phyloP scores from a whole-genome alignment of 2,797 vertebrate genomes.

The Poecilia velifera region DNA sequence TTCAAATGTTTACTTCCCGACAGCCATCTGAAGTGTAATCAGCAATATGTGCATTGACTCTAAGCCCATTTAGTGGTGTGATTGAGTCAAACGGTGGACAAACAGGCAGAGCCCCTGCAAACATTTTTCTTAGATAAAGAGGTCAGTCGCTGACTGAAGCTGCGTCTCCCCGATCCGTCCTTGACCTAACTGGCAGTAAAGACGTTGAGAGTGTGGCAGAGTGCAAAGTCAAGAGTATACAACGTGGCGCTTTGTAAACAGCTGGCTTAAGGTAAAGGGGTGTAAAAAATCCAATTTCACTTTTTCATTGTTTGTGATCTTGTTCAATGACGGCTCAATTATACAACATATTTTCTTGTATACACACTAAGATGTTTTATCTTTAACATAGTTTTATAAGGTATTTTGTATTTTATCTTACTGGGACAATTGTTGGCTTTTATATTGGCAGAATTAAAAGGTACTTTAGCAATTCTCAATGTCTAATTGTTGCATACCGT shows the following conservation, averaged over 20 bases:
- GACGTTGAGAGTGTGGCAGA: neutral
- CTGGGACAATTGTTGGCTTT: neutral
- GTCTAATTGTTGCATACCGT: neutral
- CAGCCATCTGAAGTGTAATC: conserved; percentile 67
- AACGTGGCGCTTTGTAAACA: conserved; percentile 12
- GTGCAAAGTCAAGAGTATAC: neutral
- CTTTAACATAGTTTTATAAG: neutral
- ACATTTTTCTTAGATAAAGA: conserved; percentile 45
- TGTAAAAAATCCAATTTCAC: neutral
- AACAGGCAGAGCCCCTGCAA: conserved; percentile 49
- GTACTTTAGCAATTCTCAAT: neutral
- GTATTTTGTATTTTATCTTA: neutral
- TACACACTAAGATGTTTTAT: neutral
- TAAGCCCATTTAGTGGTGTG: conserved; percentile 59
- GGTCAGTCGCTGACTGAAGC: conserved; percentile 40
- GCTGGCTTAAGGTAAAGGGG: neutral
- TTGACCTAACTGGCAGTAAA: conserved; percentile 40
- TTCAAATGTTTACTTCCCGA: conserved; percentile 73
- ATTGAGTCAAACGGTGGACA: conserved; percentile 64
- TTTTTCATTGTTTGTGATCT: neutral
- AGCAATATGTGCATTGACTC: conserved; percentile 62
- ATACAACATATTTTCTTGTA: neutral
- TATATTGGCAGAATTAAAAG: neutral
- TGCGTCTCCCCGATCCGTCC: conserved; percentile 43
- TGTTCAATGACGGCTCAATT: neutral